phyloP scores from a whole-genome alignment of 2,113 vertebrate genomes.

The Spheniscus mendiculus region DNA sequence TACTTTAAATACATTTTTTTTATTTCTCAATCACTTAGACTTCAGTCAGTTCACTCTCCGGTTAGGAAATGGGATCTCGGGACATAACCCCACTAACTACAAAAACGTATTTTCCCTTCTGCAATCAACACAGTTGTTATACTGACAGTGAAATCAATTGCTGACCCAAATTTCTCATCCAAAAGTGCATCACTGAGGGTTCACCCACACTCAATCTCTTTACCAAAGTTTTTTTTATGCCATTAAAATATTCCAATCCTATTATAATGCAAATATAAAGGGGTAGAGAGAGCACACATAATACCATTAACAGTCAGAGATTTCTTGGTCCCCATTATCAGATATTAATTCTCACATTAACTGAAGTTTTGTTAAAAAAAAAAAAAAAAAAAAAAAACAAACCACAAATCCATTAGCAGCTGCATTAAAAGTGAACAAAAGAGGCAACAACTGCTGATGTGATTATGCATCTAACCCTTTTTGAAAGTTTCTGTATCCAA shows the following conservation, averaged over 20 bases:
- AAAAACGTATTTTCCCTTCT: not conserved
- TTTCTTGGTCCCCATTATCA: conserved; percentile 50
- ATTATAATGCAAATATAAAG: conserved; percentile 61
- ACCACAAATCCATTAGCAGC: conserved; percentile 37
- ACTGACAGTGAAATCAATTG: not conserved
- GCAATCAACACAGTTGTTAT: not conserved
- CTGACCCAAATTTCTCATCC: not conserved
- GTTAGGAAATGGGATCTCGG: not conserved
- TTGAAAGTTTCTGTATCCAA: not conserved
- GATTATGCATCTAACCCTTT: not conserved
- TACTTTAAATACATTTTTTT: conserved; percentile 36
- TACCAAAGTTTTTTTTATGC: not conserved
- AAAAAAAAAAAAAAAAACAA: no score
- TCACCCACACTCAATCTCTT: not conserved
- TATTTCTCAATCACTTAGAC: not conserved
- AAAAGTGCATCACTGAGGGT: not conserved
- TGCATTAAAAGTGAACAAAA: conserved; percentile 36
- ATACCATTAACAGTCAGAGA: conserved; percentile 53
- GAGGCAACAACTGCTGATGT: conserved; percentile 11
- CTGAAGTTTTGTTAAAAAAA: conserved; percentile 9
- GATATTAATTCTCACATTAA: conserved; percentile 60
- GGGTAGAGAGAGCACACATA: conserved; percentile 2
- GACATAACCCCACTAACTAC: not conserved
- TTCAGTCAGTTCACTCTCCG: not conserved
- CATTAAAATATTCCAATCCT: conserved; percentile 39